Evolutionary conservation across 2,113 vertebrate genomes (phyloP).

Genomic region (Periophthalmus modestus): DNA sequence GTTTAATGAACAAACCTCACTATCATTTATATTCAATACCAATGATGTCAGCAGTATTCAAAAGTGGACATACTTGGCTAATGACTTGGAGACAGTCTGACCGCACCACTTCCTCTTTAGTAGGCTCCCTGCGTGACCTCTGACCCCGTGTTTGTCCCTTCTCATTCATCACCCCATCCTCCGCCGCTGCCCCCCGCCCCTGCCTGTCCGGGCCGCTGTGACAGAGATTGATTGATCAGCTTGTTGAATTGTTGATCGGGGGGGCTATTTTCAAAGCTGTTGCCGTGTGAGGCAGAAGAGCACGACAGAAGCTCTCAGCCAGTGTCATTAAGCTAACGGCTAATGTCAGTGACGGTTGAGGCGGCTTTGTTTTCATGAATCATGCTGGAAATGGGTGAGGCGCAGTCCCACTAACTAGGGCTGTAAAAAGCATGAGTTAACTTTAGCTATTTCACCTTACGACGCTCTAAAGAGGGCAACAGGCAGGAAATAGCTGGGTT

Average conservation of each 20-base stretch:
- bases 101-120: slow-evolving; percentile 53
- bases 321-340: slow-evolving; percentile 18
- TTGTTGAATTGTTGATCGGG: slow-evolving; percentile 65
- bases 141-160: slow-evolving; percentile 79
- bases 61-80: slow-evolving; percentile 25
- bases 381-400: neutral
- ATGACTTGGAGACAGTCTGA: slow-evolving; percentile 33
- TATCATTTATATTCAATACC: neutral
- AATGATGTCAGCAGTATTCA: neutral
- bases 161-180: slow-evolving; percentile 80
- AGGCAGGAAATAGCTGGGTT: slow-evolving; percentile 4
- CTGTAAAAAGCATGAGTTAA: slow-evolving; percentile 6
- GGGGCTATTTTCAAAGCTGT: slow-evolving; percentile 63
- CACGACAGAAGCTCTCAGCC: slow-evolving; percentile 52
- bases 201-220: slow-evolving; percentile 39
- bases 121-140: slow-evolving; percentile 67
- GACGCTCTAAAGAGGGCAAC: neutral
- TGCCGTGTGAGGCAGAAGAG: slow-evolving; percentile 32
- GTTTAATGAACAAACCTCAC: neutral
- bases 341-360: slow-evolving; percentile 2
- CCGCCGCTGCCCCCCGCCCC: slow-evolving; percentile 34
- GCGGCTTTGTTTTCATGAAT: neutral
- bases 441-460: neutral
- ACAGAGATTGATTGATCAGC: slow-evolving; percentile 79
- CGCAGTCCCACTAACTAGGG: neutral